A percentile compares a stretch with the other conserved stretches of the same genome.
phyloP scores from a whole-genome alignment of 2,888 invertebrate genomes.

The Trissolcus japonicus region DNA sequence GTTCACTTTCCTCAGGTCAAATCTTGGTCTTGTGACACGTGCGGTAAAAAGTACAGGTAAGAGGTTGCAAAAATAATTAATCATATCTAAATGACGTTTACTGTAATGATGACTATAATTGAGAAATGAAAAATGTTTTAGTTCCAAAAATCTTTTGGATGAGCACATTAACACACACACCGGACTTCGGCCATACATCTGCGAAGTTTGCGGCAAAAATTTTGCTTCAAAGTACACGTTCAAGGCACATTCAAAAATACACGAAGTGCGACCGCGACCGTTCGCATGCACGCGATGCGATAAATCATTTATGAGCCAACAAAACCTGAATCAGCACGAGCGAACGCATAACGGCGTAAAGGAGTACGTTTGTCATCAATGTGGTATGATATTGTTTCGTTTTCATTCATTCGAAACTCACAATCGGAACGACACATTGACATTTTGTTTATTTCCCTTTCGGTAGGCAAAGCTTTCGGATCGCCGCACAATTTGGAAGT shows the following conservation, averaged over 20 bases:
- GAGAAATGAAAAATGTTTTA: constrained; percentile 66
- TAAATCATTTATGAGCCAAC: constrained; percentile 86
- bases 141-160: constrained; percentile 82
- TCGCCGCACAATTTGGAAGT: constrained; percentile 84
- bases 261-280: constrained; percentile 82
- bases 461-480: constrained; percentile 42
- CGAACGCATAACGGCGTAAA: constrained; percentile 85
- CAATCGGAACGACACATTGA: neutral
- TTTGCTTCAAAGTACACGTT: constrained; percentile 89
- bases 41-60: constrained; percentile 82
- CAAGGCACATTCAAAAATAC: constrained; percentile 86
- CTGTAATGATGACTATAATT: neutral
- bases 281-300: constrained; percentile 82
- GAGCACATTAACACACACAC: constrained; percentile 86
- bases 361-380: constrained; percentile 82
- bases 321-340: constrained; percentile 86
- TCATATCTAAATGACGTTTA: too few species aligned
- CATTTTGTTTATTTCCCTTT: neutral
- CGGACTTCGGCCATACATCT: constrained; percentile 82
- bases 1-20: constrained; percentile 81
- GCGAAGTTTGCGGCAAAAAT: constrained; percentile 82
- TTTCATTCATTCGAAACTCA: neutral
- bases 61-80: too few species aligned
- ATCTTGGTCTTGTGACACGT: constrained; percentile 81
- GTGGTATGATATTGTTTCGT: constrained; percentile 77